Base-by-base conservation (phyloP, 2,797 vertebrate genomes). In the Acrossocheilus fasciatus region DNA sequence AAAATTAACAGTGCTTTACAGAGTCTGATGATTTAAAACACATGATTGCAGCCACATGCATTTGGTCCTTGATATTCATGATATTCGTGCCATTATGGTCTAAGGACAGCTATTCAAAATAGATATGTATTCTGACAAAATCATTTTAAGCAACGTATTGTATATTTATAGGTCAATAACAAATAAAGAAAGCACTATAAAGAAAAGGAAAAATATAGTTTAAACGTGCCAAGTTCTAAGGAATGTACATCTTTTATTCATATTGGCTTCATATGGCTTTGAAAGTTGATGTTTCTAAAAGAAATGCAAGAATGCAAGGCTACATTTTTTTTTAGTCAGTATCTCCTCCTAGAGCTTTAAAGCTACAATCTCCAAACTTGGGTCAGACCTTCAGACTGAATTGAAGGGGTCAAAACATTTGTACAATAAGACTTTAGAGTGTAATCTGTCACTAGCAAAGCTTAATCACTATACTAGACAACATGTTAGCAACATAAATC, bases 41-140 rank as follows among this genome's bases (percentile, higher is more conserved):
- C 23, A 11, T 43, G 50, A 82, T 43, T 82, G 36, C 68, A 41
- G 47, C 45, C 7, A 23, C 5, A 6, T 34, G 1, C 20, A 39
- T 81, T 52, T 68, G 43, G 62, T 20, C 10, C 17, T 81, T 81
- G 43, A 68, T 36, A n/a, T 81, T 54, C 74, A 30, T 20, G 26
- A 17, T 11, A 17, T 20, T 23, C 0, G 11, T 10, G 20, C 2
- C 39, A 43, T 36, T 36, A 76, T 54, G 9, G 18, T 69, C 18
- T 9, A 26, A 26, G 26, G 15, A 68, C 30, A 34, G 5, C 47
- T 2, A 20, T 50, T 75, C 7, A 50, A 75, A 75, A 30, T 73
- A 15, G 70, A 30, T 50, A 3, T n/a, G 1, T 47, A 8, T 73
- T 15, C 6, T 45, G 41, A 72, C 30, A 66, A 66, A 43, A 72